These are phyloP conservation scores for Ypsolopha sequella DNA, from an alignment of 2,888 invertebrate species.

Conservation along the genomic window DNA sequence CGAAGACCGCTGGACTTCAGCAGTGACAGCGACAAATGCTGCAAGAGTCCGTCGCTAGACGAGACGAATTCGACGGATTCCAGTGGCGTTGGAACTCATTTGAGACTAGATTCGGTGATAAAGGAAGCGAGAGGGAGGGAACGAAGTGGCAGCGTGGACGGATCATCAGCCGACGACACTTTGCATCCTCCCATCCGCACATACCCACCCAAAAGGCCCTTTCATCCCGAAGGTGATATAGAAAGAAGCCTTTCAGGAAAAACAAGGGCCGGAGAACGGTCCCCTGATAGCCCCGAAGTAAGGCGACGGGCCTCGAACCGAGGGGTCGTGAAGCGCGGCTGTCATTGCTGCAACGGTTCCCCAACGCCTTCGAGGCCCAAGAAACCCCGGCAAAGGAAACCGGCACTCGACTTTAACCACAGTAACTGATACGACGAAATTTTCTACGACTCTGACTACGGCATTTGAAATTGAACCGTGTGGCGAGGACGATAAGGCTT, in stretches of 20 bases:
- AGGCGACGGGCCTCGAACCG: constrained; percentile 53
- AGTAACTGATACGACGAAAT: constrained; percentile 12
- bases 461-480: background rate
- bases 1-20: constrained; percentile 48
- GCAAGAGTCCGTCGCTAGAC: constrained; percentile 54
- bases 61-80: constrained; percentile 57
- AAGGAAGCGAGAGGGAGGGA: constrained; percentile 46
- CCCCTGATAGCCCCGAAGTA: constrained; percentile 26
- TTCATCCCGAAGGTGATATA: constrained; percentile 29
- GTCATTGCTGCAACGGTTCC: constrained; percentile 73
- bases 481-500: background rate
- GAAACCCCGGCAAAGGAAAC: constrained; percentile 41
- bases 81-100: constrained; percentile 41
- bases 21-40: constrained; percentile 62
- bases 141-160: constrained; percentile 36
- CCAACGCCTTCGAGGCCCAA: constrained; percentile 66
- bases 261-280: constrained; percentile 34
- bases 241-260: constrained; percentile 57
- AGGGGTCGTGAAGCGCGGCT: constrained; percentile 72
- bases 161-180: constrained; percentile 38
- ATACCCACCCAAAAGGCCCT: constrained; percentile 41
- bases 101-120: constrained; percentile 60
- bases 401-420: constrained; percentile 31
- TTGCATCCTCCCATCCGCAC: constrained; percentile 46
- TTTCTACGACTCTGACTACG: no score